A percentile compares a stretch with the other conserved stretches of the same genome.
Conservation (phyloP, 2,113 vertebrate genomes). For the Glaucomys volans region DNA sequence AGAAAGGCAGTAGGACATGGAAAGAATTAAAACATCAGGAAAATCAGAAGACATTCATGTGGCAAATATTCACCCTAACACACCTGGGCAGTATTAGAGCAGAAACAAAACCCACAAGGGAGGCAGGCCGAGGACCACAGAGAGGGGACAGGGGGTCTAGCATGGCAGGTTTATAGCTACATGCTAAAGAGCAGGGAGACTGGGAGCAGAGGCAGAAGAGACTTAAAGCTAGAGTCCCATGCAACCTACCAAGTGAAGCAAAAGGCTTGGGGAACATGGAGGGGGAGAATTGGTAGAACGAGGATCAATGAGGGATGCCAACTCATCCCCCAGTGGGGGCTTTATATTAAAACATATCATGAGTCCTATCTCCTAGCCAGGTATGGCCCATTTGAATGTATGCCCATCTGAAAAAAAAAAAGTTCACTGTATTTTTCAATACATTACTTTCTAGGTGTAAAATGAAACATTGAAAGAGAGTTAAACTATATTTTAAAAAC, state of each 20-base stretch:
- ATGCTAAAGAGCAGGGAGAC: background rate
- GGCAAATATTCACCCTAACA: background rate
- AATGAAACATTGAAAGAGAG: slow-evolving; percentile 33
- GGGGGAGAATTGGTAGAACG: rapidly evolving
- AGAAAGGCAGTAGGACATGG: background rate
- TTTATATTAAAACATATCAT: background rate
- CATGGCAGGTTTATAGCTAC: no score
- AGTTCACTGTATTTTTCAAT: background rate
- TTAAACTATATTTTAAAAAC: slow-evolving; percentile 57
- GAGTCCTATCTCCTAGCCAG: background rate
- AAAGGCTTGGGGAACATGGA: background rate
- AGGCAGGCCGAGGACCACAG: background rate
- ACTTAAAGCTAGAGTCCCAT: background rate
- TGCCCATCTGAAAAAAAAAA: background rate
- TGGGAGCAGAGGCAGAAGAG: no score
- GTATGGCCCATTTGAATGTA: background rate
- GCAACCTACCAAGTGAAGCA: background rate
- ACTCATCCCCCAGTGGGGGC: rapidly evolving
- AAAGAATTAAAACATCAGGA: background rate
- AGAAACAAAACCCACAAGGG: background rate
- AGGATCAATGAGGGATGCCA: background rate
- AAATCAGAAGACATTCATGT: background rate
- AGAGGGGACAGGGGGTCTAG: rapidly evolving
- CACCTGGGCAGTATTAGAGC: background rate
- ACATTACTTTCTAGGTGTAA: background rate